Evolutionary conservation across 1,140 invertebrate species (phyloP).

Genomic region (Heliconius hermathena): DNA sequence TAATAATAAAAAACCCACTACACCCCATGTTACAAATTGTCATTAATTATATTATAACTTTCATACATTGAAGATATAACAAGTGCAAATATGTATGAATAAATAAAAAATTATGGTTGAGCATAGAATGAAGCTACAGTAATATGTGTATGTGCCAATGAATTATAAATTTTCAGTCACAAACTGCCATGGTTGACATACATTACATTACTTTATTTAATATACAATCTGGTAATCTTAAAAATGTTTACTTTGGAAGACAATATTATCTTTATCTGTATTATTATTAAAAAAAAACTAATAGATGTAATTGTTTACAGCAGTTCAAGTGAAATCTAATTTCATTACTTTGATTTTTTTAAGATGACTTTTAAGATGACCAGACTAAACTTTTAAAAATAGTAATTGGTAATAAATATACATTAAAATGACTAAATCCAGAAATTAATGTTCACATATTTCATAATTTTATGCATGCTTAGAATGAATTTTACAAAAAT

Average conservation of each 20-base stretch:
- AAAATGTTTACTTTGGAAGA: neutral
- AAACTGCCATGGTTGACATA: constrained; percentile 44
- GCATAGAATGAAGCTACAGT: constrained; percentile 34
- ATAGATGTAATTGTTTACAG: neutral
- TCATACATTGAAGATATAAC: constrained; percentile 34
- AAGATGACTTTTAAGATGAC: too few relatives aligned
- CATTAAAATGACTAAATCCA: neutral
- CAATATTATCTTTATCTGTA: neutral
- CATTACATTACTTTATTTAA: neutral
- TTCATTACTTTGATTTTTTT: neutral
- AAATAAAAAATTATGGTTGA: constrained; percentile 13
- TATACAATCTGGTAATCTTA: neutral
- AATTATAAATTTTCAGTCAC: constrained; percentile 46
- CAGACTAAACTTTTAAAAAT: neutral
- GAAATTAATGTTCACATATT: neutral
- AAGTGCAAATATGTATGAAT: constrained; percentile 30
- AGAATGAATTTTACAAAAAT: constrained; percentile 1
- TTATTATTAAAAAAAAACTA: neutral
- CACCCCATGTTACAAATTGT: constrained; percentile 20
- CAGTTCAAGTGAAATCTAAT: neutral
- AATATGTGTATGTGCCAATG: constrained; percentile 26
- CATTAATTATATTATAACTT: constrained; percentile 18
- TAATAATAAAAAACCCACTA: constrained; percentile 25
- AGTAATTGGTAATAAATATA: neutral
- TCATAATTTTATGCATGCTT: neutral